Conservation (phyloP, 2,888 invertebrate species). For the Pristionchus entomophagus region DNA sequence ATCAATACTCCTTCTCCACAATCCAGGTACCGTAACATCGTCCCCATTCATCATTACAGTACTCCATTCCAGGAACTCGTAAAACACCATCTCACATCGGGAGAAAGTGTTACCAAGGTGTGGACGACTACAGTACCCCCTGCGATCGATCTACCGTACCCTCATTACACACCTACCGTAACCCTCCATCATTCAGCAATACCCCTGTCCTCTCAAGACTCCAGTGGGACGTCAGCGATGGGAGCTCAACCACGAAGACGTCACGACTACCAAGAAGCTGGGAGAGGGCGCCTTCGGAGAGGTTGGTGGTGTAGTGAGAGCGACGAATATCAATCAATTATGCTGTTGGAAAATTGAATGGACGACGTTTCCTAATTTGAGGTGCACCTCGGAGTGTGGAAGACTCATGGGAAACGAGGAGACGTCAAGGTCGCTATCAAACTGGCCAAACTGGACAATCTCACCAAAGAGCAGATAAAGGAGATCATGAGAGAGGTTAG, state of each 20-base stretch:
- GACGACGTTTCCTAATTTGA: constrained; percentile 33
- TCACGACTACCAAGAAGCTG: constrained; percentile 63
- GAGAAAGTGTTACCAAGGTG: neutral
- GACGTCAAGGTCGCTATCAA: constrained; percentile 56
- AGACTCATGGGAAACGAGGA: constrained; percentile 19
- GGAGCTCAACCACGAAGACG: constrained; percentile 65
- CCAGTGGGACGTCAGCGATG: constrained; percentile 51
- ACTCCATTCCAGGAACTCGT: neutral
- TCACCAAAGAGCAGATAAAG: constrained; percentile 67
- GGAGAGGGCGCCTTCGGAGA: constrained; percentile 72
- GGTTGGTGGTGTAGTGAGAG: constrained; percentile 54
- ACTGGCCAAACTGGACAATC: constrained; percentile 59
- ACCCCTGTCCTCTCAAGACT: neutral
- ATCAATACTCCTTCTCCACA: constrained; percentile 50
- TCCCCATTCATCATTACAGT: no score
- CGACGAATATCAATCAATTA: neutral
- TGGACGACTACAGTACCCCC: no score
- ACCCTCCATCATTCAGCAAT: neutral
- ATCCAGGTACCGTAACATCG: constrained; percentile 47
- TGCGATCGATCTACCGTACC: no score
- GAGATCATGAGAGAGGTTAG: constrained; percentile 58
- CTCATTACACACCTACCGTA: neutral
- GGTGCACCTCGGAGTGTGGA: constrained; percentile 51
- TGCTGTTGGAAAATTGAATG: neutral
- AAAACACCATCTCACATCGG: neutral